A percentile compares a stretch with the other conserved stretches of the same genome.
phyloP scores from a whole-genome alignment of 2,888 invertebrate species.

The Plagiodera versicolora region DNA sequence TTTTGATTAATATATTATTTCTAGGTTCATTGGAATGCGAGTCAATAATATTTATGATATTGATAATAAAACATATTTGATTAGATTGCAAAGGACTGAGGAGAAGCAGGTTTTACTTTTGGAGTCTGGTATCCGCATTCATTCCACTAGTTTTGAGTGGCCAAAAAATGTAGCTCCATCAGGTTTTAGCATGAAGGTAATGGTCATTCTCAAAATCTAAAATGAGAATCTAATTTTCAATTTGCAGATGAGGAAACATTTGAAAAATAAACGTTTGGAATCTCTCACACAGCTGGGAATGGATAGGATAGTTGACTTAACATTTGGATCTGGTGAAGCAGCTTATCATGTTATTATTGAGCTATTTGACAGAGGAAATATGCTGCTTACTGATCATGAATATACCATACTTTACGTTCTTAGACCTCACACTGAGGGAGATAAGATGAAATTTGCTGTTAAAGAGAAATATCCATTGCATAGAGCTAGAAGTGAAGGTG shows the following conservation, averaged over 20 bases:
- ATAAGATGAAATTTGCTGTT: constrained; percentile 88
- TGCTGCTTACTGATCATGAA: constrained; percentile 89
- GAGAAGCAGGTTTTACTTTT: constrained; percentile 85
- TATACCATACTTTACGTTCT: constrained; percentile 91
- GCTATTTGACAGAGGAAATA: constrained; percentile 94
- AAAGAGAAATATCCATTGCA: constrained; percentile 88
- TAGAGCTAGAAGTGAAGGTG: constrained; percentile 68
- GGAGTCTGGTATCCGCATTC: constrained; percentile 93
- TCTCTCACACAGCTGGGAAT: constrained; percentile 82
- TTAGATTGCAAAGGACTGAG: constrained; percentile 82
- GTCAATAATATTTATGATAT: constrained; percentile 98
- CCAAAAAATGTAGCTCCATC: constrained; percentile 95
- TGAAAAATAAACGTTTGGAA: constrained; percentile 93
- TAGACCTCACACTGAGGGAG: constrained; percentile 88
- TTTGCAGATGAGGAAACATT: constrained; percentile 86
- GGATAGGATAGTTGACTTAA: constrained; percentile 92
- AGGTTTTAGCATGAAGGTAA: constrained; percentile 96
- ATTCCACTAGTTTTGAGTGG: constrained; percentile 96
- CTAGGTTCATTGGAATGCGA: constrained; percentile 83
- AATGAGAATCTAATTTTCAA: background rate
- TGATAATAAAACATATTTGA: constrained; percentile 93
- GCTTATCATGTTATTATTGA: constrained; percentile 95
- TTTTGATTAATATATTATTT: constrained; percentile 6
- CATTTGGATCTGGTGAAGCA: constrained; percentile 92
- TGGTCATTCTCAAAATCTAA: background rate